A percentile compares a stretch with the other conserved stretches of the same genome.
phyloP scores from a whole-genome alignment of 2,888 invertebrate species.

The Exocentrus adspersus region DNA sequence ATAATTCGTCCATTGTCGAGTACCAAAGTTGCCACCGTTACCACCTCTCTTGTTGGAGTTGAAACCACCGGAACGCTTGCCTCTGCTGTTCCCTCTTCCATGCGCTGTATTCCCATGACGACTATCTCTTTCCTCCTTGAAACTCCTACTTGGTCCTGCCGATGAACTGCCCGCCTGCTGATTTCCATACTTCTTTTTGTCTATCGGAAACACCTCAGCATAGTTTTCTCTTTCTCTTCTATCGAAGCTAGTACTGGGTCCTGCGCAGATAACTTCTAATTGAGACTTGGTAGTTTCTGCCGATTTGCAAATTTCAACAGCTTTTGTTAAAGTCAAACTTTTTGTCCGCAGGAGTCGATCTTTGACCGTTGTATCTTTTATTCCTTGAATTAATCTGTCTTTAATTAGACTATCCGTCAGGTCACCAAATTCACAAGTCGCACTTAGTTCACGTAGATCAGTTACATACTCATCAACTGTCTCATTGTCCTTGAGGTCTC shows the following conservation, averaged over 20 bases:
- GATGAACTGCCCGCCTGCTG: no score
- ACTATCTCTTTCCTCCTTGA: no score
- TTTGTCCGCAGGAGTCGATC: conserved; percentile 16
- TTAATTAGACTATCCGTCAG: conserved; percentile 17
- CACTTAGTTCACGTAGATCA: not conserved
- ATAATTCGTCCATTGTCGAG: no score
- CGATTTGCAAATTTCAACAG: not conserved
- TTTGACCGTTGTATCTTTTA: conserved; percentile 2
- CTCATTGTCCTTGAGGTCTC: not conserved
- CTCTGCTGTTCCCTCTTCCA: no score
- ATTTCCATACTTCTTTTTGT: no score
- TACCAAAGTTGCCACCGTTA: no score
- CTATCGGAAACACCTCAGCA: not conserved
- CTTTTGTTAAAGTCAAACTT: not conserved
- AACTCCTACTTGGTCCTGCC: no score
- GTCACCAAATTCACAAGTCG: conserved; percentile 17
- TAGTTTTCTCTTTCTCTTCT: not conserved
- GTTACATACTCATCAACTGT: conserved; percentile 1
- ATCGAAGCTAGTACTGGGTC: not conserved
- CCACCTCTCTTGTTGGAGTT: no score
- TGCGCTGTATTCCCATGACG: no score
- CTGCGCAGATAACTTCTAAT: not conserved
- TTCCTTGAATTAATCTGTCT: conserved; percentile 13
- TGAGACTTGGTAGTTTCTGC: not conserved
- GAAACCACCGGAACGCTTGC: no score